A percentile compares a stretch with the other conserved stretches of the same genome.
phyloP scores from a whole-genome alignment of 2,113 vertebrate genomes.

The Gobius niger region DNA sequence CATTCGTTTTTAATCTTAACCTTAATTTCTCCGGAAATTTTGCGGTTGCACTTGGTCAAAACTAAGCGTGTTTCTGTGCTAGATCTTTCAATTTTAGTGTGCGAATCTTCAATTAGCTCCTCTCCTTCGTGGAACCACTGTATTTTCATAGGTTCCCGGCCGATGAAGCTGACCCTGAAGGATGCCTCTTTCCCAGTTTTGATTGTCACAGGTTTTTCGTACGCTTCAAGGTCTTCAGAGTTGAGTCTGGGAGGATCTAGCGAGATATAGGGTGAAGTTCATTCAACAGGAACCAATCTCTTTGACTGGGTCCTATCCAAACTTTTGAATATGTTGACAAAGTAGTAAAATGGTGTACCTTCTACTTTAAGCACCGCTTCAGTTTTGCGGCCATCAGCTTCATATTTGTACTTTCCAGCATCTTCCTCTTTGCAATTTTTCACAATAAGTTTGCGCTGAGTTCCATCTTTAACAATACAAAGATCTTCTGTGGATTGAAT shows the following conservation, averaged over 20 bases:
- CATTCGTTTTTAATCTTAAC: constrained; percentile 84
- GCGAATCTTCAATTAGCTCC: constrained; percentile 69
- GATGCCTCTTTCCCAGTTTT: constrained; percentile 78
- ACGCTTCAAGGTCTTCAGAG: constrained; percentile 72
- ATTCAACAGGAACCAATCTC: no score
- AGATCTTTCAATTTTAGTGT: constrained; percentile 76
- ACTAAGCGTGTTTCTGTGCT: constrained; percentile 72
- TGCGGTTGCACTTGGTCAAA: constrained; percentile 77
- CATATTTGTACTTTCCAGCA: constrained; percentile 83
- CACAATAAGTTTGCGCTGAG: constrained; percentile 76
- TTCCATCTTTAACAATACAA: constrained; percentile 75
- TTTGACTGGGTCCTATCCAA: no score
- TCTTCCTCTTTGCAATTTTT: constrained; percentile 76
- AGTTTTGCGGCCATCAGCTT: constrained; percentile 78
- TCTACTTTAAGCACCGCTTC: constrained; percentile 72
- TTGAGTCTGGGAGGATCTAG: constrained; percentile 84
- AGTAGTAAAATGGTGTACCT: constrained; percentile 57
- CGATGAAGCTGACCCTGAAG: constrained; percentile 81
- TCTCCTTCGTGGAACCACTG: constrained; percentile 82
- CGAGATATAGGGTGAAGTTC: not conserved
- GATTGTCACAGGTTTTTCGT: constrained; percentile 76
- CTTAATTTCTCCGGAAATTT: constrained; percentile 82
- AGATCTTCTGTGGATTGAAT: constrained; percentile 76
- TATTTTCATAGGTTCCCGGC: constrained; percentile 79
- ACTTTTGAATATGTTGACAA: not conserved